These are phyloP conservation scores for Cordilura impudica DNA, from an alignment of 2,888 invertebrate species.

Conservation along the genomic window DNA sequence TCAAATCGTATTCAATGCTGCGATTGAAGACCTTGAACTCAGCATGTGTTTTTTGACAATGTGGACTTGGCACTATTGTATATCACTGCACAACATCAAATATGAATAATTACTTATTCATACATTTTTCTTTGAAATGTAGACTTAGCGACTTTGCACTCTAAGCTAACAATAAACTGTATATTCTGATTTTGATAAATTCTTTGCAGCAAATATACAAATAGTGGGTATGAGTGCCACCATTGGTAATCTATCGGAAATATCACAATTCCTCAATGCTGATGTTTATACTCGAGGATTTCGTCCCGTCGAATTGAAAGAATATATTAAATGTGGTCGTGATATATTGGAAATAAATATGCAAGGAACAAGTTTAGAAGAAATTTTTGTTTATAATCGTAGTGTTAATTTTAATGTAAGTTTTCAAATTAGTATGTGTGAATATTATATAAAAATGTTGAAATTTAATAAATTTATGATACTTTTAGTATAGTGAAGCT, in stretches of 20 bases:
- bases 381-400: conserved; percentile 79
- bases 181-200: too few relatives aligned
- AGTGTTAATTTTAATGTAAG: conserved; percentile 79
- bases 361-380: conserved; percentile 77
- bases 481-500: conserved; percentile 81
- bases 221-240: conserved; percentile 99
- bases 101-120: too few relatives aligned
- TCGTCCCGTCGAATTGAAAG: conserved; percentile 91
- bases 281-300: conserved; percentile 91
- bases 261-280: conserved; percentile 89
- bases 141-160: too few relatives aligned
- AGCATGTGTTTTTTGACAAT: too few relatives aligned
- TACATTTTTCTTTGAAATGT: too few relatives aligned
- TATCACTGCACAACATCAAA: too few relatives aligned
- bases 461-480: conserved; percentile 26
- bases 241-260: conserved; percentile 91
- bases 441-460: not conserved
- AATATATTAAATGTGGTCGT: conserved; percentile 87
- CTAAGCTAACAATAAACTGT: too few relatives aligned
- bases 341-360: conserved; percentile 81
- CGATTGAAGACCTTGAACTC: too few relatives aligned
- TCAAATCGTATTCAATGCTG: too few relatives aligned
- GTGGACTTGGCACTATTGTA: too few relatives aligned
- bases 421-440: not conserved
- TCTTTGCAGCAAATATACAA: conserved; percentile 86